Conservation (phyloP, 2,113 vertebrate genomes). For the Burhinus oedicnemus region DNA sequence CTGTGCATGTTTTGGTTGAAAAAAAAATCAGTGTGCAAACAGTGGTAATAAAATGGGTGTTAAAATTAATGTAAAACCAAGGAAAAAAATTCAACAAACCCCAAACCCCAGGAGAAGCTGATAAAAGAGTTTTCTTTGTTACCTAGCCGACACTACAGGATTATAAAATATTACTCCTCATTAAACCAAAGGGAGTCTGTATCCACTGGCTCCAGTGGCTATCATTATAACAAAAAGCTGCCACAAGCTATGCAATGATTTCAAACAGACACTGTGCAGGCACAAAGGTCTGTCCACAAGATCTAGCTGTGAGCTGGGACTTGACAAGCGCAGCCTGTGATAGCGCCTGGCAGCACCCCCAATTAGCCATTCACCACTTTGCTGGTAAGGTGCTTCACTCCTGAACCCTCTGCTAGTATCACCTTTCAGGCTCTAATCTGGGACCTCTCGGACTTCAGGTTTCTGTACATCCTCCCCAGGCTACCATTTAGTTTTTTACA, state of each 20-base stretch:
- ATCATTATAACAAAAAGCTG: neutral
- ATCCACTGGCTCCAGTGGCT: neutral
- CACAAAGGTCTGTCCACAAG: neutral
- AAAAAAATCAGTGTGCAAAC: neutral
- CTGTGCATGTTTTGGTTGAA: neutral
- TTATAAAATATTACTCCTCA: neutral
- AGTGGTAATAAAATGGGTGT: neutral
- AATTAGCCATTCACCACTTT: neutral
- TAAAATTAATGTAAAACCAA: neutral
- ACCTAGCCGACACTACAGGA: neutral
- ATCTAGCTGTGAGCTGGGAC: neutral
- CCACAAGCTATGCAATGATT: neutral
- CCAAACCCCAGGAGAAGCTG: neutral
- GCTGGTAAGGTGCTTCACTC: neutral
- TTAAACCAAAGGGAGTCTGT: neutral
- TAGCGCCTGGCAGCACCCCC: neutral
- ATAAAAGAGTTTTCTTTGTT: neutral
- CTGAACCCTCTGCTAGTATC: neutral
- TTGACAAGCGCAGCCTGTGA: rapidly evolving
- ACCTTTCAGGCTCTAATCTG: neutral
- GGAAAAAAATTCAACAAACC: neutral
- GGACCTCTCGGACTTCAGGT: neutral
- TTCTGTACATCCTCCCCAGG: neutral
- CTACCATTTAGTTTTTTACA: neutral
- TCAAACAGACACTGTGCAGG: neutral